These are phyloP conservation scores for Bombus polaris DNA, from an alignment of 1,140 invertebrate species.

Conservation along the genomic window DNA sequence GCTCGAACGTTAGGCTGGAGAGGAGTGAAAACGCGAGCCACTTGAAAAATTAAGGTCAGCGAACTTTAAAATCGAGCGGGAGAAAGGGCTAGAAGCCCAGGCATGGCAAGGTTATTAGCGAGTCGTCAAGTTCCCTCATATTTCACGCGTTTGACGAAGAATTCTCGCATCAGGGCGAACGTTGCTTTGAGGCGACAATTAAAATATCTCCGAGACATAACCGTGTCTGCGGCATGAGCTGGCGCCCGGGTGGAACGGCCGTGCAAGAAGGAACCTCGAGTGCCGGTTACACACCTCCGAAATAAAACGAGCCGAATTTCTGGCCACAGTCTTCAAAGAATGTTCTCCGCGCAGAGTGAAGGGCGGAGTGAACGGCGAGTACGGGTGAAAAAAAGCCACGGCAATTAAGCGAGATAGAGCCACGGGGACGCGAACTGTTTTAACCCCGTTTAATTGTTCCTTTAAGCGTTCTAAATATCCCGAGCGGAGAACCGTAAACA, in stretches of 20 bases:
- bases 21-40: constrained; percentile 6
- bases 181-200: constrained; percentile 72
- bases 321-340: constrained; percentile 68
- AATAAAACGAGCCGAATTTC: constrained; percentile 72
- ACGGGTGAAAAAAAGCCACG: constrained; percentile 28
- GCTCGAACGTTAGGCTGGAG: neutral
- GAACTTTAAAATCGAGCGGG: constrained; percentile 63
- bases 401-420: constrained; percentile 60
- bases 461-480: constrained; percentile 40
- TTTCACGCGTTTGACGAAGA: constrained; percentile 70
- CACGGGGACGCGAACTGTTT: constrained; percentile 28
- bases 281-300: constrained; percentile 23
- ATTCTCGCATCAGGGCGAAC: constrained; percentile 64
- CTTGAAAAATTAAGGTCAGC: constrained; percentile 39
- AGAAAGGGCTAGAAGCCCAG: neutral
- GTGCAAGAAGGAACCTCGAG: constrained; percentile 19
- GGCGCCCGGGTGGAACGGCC: constrained; percentile 39
- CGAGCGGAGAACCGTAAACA: neutral
- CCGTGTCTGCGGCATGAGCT: constrained; percentile 62
- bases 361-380: constrained; percentile 19
- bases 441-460: constrained; percentile 52
- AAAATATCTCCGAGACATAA: constrained; percentile 72
- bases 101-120: constrained; percentile 67
- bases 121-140: constrained; percentile 69
- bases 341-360: constrained; percentile 24